Conservation (phyloP, 2,797 vertebrate genomes). For the Cryptoprocta ferox region DNA sequence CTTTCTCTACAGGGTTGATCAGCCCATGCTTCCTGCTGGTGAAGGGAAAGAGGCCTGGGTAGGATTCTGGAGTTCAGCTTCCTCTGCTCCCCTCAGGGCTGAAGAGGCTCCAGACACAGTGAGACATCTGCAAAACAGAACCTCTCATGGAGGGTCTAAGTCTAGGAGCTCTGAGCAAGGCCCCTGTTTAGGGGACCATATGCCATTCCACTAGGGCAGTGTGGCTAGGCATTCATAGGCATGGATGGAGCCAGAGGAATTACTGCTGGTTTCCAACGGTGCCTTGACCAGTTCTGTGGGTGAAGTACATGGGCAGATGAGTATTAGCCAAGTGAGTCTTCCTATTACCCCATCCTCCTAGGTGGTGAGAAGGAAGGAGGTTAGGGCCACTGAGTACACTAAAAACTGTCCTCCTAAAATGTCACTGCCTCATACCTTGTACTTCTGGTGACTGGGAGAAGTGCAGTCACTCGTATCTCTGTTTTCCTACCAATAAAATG, state of each 20-base stretch:
- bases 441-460: background rate
- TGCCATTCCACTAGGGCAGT: accelerated
- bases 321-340: background rate
- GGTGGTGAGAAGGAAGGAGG: background rate
- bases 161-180: background rate
- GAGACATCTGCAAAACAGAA: background rate
- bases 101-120: background rate
- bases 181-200: background rate
- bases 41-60: no score
- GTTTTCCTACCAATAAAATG: background rate
- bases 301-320: background rate
- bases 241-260: background rate
- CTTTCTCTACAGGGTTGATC: background rate
- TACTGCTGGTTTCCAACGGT: background rate
- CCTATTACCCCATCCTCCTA: background rate
- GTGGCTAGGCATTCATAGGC: background rate
- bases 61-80: background rate
- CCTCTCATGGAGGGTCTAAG: background rate
- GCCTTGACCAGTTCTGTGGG: background rate
- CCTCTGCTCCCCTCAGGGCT: background rate
- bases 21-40: background rate
- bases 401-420: background rate
- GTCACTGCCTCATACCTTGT: background rate
- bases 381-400: background rate
- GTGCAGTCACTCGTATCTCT: background rate